Evolutionary conservation across 2,113 vertebrate species (phyloP).

Genomic region (Empidonax alnorum): DNA sequence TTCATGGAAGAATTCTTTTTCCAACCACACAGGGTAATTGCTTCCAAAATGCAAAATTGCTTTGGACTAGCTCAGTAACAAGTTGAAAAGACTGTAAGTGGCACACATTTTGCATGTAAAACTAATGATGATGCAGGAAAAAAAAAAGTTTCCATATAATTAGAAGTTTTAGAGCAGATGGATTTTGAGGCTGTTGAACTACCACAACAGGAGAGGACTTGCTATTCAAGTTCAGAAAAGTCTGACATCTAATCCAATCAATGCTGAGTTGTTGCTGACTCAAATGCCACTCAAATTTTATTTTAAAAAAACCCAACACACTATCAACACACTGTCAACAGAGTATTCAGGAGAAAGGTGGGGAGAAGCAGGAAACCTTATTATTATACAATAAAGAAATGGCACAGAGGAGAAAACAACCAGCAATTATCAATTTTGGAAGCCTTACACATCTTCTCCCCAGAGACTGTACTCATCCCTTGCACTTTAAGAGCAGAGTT

Average conservation of each 20-base stretch:
- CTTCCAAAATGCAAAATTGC: slow-evolving; percentile 5
- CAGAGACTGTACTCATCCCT: neutral
- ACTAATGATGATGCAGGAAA: neutral
- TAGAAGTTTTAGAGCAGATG: neutral
- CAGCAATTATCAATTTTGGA: neutral
- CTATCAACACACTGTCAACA: neutral
- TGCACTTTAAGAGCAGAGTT: fast-evolving
- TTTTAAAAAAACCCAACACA: neutral
- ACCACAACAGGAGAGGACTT: neutral
- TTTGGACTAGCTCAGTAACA: neutral
- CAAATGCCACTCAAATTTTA: slow-evolving; percentile 6
- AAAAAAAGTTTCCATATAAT: neutral
- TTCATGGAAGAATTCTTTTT: neutral
- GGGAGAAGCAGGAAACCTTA: neutral
- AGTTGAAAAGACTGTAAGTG: neutral
- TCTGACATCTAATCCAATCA: slow-evolving; percentile 32
- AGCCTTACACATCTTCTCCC: neutral
- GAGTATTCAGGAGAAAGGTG: neutral
- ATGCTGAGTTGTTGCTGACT: neutral
- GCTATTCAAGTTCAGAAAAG: slow-evolving; percentile 25
- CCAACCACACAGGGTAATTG: neutral
- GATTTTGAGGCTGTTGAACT: neutral
- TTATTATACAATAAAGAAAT: neutral
- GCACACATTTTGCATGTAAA: neutral
- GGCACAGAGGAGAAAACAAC: neutral